Evolutionary conservation across 1,140 invertebrate genomes (phyloP), one percentile per base, ranked within the genome.

Genomic region (Apis laboriosa): DNA sequence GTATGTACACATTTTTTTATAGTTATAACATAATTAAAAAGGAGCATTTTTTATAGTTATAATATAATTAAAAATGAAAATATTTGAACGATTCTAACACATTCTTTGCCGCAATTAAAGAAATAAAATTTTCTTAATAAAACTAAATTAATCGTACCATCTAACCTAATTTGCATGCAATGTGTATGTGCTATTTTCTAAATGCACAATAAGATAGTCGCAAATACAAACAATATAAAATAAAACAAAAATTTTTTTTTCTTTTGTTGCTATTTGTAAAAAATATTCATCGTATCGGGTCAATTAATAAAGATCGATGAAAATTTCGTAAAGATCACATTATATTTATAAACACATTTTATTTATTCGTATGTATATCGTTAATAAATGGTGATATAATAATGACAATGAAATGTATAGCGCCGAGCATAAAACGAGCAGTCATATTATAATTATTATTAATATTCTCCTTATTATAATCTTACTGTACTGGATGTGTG

Each of bases 331-430:
- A 89, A 89, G 84, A 81, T 85, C 74, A 83, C 75, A 84, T 92
- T 91, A 93, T 93, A 93, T 92, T 93, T 92, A 93, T 92, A 93
- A 93, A 93, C 92, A 93, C 92, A 93, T 93, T 93, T 93, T 93
- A 93, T 93, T 93, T 90, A 89, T 92, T 92, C 89, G 91, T 92
- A 93, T 92, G 91, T 93, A 92, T 93, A 92, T 93, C 90, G 90
- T 93, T 93, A 92, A 93, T 93, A 93, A 92, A 92, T 93, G 90
- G 88, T 92, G 91, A 92, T 93, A 92, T 92, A 92, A 92, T 93
- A 92, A 93, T 93, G 92, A 93, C 92, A 93, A 92, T 93, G 92
- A 93, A 93, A 92, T 92, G 91, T 91, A 92, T 93, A 93, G 90
- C 92, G 92, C 91, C 91, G 92, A 93, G 92, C 92, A 92, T 92